Evolutionary conservation across 2,113 vertebrate species (phyloP).

Genomic region (Corvus hawaiiensis): DNA sequence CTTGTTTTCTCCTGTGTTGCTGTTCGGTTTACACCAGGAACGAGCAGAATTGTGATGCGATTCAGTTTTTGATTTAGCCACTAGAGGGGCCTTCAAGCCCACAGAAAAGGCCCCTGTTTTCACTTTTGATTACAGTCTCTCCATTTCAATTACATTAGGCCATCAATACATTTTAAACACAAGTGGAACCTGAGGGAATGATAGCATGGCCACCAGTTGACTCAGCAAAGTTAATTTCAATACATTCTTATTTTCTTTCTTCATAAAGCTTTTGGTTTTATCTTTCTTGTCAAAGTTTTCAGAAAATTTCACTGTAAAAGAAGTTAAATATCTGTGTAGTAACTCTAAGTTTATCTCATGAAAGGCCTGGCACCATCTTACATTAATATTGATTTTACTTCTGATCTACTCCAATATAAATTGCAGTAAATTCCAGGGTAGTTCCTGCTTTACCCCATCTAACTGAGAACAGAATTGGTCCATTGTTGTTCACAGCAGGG

Average conservation of each 20-base stretch:
- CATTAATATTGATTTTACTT: background rate
- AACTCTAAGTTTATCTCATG: background rate
- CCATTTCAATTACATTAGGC: background rate
- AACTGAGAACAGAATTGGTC: background rate
- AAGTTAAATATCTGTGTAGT: background rate
- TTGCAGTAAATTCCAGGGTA: background rate
- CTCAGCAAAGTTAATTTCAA: background rate
- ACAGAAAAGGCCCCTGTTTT: background rate
- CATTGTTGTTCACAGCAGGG: background rate
- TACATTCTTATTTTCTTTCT: background rate
- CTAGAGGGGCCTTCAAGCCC: slow-evolving; percentile 32
- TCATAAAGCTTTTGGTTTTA: background rate
- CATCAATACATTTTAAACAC: background rate
- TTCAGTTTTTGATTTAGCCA: background rate
- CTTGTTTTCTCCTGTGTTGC: background rate
- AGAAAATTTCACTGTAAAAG: background rate
- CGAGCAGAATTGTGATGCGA: rapidly evolving
- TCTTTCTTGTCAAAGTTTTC: background rate
- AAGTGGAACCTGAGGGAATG: background rate
- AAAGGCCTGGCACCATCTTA: background rate
- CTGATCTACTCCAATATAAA: background rate
- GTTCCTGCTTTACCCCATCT: background rate
- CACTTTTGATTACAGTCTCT: background rate
- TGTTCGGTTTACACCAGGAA: background rate
- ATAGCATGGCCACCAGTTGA: background rate